Percentiles rank a stretch among this genome's conserved stretches.
phyloP scores from a whole-genome alignment of 2,113 vertebrate genomes.

The Colius striatus region DNA sequence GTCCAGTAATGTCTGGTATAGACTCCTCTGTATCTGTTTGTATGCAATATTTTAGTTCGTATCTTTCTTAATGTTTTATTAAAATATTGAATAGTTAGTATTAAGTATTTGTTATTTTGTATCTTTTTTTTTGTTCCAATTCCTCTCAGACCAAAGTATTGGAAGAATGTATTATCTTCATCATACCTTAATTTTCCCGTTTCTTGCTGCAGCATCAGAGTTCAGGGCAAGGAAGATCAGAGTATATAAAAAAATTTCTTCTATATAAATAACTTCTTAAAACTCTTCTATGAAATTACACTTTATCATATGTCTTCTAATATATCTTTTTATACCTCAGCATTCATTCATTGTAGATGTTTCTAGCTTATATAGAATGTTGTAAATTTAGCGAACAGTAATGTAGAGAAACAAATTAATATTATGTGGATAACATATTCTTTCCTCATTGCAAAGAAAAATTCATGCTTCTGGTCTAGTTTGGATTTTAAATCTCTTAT shows the following conservation, averaged over 20 bases:
- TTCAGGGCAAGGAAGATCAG: neutral
- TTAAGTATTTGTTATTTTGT: neutral
- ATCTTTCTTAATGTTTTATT: neutral
- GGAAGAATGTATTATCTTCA: neutral
- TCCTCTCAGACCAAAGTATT: neutral
- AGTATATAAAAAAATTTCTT: neutral
- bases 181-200: neutral
- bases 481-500: conserved; percentile 33
- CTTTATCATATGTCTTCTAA: neutral
- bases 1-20: neutral
- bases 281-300: neutral
- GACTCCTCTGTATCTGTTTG: neutral
- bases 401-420: neutral
- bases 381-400: neutral
- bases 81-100: neutral
- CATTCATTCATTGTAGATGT: neutral
- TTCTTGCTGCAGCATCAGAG: neutral
- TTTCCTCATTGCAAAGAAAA: neutral
- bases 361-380: neutral
- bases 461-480: neutral
- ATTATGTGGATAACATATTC: neutral
- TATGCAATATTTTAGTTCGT: neutral
- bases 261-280: neutral
- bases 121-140: neutral
- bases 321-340: neutral